Conservation (phyloP, 2,888 invertebrate species). For the Ennomos quercinarius region DNA sequence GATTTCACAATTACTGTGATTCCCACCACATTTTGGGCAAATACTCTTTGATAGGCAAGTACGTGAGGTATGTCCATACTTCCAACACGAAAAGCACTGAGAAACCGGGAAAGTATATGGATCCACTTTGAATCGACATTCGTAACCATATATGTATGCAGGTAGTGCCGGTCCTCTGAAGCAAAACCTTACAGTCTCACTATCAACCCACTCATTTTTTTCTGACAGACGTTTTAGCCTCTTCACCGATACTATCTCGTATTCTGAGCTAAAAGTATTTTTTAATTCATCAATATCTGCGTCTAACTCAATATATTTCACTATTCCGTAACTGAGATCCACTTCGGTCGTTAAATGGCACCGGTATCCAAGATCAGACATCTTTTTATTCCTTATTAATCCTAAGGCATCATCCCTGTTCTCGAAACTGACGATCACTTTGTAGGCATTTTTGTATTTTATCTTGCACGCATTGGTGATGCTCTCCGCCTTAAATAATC, state of each 20-base stretch:
- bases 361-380: no score
- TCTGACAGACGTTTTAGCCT: slow-evolving; percentile 7
- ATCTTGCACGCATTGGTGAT: slow-evolving; percentile 2
- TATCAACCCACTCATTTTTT: slow-evolving; percentile 3
- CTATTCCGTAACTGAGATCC: slow-evolving; percentile 6
- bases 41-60: not conserved
- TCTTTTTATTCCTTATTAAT: no score
- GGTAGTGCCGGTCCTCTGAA: slow-evolving; percentile 9
- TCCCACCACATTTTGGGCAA: not conserved
- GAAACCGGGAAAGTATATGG: not conserved
- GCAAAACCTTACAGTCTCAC: slow-evolving; percentile 14
- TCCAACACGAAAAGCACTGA: slow-evolving; percentile 4
- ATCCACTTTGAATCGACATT: not conserved
- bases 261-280: not conserved
- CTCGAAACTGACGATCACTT: not conserved
- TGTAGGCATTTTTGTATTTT: slow-evolving; percentile 1
- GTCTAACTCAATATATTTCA: slow-evolving; percentile 2
- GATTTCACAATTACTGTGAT: not conserved
- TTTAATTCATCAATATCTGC: not conserved
- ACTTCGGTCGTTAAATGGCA: no score
- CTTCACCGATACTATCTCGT: slow-evolving; percentile 7
- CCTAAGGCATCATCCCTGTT: slow-evolving; percentile 4
- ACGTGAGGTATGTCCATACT: not conserved
- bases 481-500: slow-evolving; percentile 1
- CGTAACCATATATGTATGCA: slow-evolving; percentile 5